Evolutionary conservation across 1,140 invertebrate species (phyloP).

Genomic region (Drosophila murphyi): DNA sequence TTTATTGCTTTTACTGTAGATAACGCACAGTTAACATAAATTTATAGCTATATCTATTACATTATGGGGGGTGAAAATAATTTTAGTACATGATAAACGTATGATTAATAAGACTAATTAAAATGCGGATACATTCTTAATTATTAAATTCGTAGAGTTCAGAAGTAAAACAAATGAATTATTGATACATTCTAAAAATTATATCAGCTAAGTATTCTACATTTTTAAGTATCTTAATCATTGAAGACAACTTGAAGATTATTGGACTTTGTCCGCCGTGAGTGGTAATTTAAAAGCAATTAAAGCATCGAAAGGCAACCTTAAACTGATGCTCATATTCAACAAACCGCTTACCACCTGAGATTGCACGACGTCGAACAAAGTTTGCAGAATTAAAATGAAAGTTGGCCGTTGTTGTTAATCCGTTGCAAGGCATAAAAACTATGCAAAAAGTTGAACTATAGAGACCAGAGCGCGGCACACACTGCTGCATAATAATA

Average conservation of each 20-base stretch:
- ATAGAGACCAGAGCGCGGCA: slow-evolving; percentile 33
- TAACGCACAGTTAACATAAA: no score
- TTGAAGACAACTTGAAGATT: background rate
- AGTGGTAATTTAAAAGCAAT: slow-evolving; percentile 58
- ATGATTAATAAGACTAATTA: no score
- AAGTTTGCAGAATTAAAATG: slow-evolving; percentile 77
- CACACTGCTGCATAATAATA: slow-evolving; percentile 43
- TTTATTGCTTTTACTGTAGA: no score
- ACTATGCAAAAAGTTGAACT: slow-evolving; percentile 78
- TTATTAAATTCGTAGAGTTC: no score
- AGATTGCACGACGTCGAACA: slow-evolving; percentile 54
- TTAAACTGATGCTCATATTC: slow-evolving; percentile 64
- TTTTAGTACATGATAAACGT: no score
- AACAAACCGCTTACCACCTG: slow-evolving; percentile 72
- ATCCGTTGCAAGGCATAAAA: slow-evolving; percentile 80
- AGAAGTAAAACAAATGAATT: no score
- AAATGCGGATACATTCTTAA: no score
- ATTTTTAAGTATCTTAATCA: no score
- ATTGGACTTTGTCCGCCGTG: background rate
- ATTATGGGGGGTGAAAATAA: no score
- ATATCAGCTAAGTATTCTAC: no score
- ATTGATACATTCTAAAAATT: no score
- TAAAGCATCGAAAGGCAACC: slow-evolving; percentile 53
- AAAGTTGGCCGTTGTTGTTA: slow-evolving; percentile 80
- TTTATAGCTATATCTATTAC: no score